Evolutionary conservation across 2,113 vertebrate species (phyloP).

Genomic region (Ctenodactylus gundi): DNA sequence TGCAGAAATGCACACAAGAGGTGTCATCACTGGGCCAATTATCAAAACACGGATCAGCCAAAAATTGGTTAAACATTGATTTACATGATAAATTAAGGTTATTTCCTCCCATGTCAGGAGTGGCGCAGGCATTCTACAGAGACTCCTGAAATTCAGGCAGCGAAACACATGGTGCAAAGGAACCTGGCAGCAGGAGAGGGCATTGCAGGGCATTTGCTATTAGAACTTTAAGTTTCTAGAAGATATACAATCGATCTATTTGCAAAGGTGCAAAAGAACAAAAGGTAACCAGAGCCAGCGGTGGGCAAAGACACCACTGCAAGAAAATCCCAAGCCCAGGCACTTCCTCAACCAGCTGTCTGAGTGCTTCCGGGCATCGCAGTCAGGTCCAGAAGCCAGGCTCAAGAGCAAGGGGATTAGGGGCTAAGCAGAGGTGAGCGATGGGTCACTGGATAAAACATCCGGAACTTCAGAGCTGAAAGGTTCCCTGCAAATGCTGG

Average conservation of each 20-base stretch:
- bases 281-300: not conserved
- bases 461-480: constrained; percentile 55
- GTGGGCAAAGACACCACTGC: accelerated
- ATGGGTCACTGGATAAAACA: constrained; percentile 63
- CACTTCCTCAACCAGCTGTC: not conserved
- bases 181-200: not conserved
- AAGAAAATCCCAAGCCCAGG: not conserved
- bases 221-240: not conserved
- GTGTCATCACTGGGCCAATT: not conserved
- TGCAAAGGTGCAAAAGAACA: not conserved
- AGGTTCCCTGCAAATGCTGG: constrained; percentile 43
- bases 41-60: not conserved
- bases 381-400: not conserved
- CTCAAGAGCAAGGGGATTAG: constrained; percentile 22
- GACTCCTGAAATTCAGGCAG: too few species aligned
- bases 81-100: not conserved
- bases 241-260: not conserved
- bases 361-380: not conserved
- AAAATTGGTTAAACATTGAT: too few species aligned
- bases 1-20: not conserved
- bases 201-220: not conserved
- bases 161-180: not conserved
- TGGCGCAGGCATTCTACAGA: not conserved
- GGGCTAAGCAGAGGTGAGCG: constrained; percentile 42
- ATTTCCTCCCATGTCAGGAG: not conserved